Base-by-base conservation (phyloP, 2,797 vertebrate genomes). In the Sebastiscus tertius region DNA sequence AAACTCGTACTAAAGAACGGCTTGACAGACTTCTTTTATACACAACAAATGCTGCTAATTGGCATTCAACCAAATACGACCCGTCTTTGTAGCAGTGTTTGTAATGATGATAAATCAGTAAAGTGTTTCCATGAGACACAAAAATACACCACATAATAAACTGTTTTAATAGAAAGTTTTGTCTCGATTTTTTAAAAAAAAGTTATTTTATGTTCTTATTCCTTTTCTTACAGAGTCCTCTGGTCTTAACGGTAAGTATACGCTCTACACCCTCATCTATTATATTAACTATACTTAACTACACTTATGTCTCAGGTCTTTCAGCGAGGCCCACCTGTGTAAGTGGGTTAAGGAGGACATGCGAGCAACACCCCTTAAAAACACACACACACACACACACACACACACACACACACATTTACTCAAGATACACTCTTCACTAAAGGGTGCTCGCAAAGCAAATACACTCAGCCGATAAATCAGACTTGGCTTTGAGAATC, bases 391-490 rank as follows among this genome's bases (percentile, higher is more conserved):
- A 77, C n/a, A 74, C 61, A 58, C 46, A 74, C 11, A 55, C 72
- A 67, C 24, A 49, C 26, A 7, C 36, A 79, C 73, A 63, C 39
- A 66, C 26, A 8, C 39, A 81, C 73, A 63, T 27, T 72, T 62
- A 76, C 79, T 60, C 63, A 34, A 46, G 56, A 80, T 62, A 26
- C 56, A 78, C 74, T 72, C 69, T 73, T 81, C 69, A 75, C 80
- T 46, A 67, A 94, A 95, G 93, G 91, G 85, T 75, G 85, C 89
- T 87, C 85, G 72, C 92, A 93, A 93, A 93, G 93, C 93, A 93
- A 92, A 94, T 83, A 93, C 85, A 77, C 89, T 75, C 79, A 78
- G 81, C 91, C 89, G 86, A 95, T 96, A 95, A 95, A 95, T 96
- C 95, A 93, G 93, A 87, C 56, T 39, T 81, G 89, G 93, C 94